Evolutionary conservation across 2,888 invertebrate species (phyloP), one percentile per base, ranked within the genome.

Genomic region (Melinaea menophilus): DNA sequence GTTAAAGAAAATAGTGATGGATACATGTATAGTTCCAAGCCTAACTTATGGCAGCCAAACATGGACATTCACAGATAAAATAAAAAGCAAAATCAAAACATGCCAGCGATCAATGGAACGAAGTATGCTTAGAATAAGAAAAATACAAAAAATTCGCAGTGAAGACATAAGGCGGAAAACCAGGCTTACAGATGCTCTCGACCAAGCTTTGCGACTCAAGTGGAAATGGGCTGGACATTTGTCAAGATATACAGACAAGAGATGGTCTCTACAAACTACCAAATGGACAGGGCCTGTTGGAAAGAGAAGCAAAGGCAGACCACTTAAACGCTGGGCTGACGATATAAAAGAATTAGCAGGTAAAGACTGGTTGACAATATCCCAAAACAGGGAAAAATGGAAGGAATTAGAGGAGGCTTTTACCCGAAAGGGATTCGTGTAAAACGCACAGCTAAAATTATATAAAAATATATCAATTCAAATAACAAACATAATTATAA

Each of bases 341-440:
- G 63, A 67, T 9, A 62, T 65, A n/a, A 62, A 13, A 47, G 33
- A 5, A 34, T n/a, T 57, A 22, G 64, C 62, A 12, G 67, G 64
- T 5, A 60, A 45, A 11, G 12, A 55, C 11, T 67, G 68, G 61
- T 58, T 12, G 4, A n/a, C 51, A 55, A 45, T 59, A 51, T 63
- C 68, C 48, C 35, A 46, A 46, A 56, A 65, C 33, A 56, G 68
- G 54, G 56, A 67, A 3, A 46, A 55, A 11, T 70, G 64, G 67
- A 55, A 59, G 41, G 41, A 37, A 4, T 46, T 68, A 59, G 63
- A 69, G 65, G 67, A 68, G 66, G 68, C 66, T 64, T 65, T 51
- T 59, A 63, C 56, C 34, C 55, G 34, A 46, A 34, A 59, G 13
- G 56, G 56, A 5, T 13, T 3, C 48, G 3, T 48, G 22, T 22